Conservation (phyloP, 53 echinoderm and acorn worm genomes). For the Holothuria scabra region DNA sequence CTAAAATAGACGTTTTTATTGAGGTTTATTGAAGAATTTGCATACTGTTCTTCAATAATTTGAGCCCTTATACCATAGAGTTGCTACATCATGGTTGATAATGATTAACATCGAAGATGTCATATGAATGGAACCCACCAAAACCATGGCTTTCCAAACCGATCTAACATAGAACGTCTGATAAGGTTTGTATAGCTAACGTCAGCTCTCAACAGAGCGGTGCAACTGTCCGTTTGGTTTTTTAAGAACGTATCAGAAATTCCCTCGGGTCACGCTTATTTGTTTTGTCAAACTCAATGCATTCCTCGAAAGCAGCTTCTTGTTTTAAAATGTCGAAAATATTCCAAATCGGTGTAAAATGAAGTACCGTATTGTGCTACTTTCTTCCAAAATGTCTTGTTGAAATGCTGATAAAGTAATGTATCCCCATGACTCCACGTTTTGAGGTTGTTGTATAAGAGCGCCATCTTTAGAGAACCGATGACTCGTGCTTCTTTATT, state of each 20-base stretch:
- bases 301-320: slow-evolving; percentile 28
- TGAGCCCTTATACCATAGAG: too few relatives aligned
- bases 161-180: slow-evolving; percentile 24
- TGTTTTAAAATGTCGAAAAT: slow-evolving; percentile 49
- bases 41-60: too few relatives aligned
- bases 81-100: too few relatives aligned
- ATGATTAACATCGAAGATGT: too few relatives aligned
- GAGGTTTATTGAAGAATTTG: too few relatives aligned
- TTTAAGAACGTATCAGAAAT: background rate
- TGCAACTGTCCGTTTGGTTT: slow-evolving; percentile 13
- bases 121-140: too few relatives aligned
- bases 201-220: slow-evolving; percentile 5
- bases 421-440: slow-evolving; percentile 69
- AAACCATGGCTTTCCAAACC: slow-evolving; percentile 27
- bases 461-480: slow-evolving; percentile 35
- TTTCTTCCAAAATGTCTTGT: slow-evolving; percentile 78
- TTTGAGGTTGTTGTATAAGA: slow-evolving; percentile 45
- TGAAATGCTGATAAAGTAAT: slow-evolving; percentile 76
- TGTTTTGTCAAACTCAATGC: slow-evolving; percentile 47
- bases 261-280: slow-evolving; percentile 25
- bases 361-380: slow-evolving; percentile 69
- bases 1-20: too few relatives aligned
- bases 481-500: slow-evolving; percentile 29
- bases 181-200: slow-evolving; percentile 13
- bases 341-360: slow-evolving; percentile 64